A percentile compares a stretch with the other conserved stretches of the same genome.
Conservation (phyloP, 2,888 invertebrate species). For the Nycteola revayana region DNA sequence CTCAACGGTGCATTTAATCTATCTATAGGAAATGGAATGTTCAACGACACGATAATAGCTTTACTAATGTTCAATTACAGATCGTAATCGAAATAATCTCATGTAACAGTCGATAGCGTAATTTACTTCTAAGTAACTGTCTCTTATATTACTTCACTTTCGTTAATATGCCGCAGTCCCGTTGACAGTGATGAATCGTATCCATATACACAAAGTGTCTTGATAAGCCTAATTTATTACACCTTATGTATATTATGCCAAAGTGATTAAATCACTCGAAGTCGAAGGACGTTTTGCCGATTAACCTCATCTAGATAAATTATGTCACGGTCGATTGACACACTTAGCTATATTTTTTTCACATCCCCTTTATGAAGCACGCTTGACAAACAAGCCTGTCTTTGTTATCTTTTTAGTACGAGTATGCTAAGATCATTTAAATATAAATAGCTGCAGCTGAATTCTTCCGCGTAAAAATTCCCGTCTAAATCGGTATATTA, state of each 20-base stretch:
- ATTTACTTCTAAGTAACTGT: conserved; percentile 27
- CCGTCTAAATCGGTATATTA: too few species aligned
- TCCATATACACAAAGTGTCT: conserved; percentile 61
- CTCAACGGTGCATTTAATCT: too few species aligned
- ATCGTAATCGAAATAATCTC: conserved; percentile 10
- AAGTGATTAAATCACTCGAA: conserved; percentile 53
- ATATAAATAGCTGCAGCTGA: too few species aligned
- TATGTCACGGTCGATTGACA: conserved; percentile 41
- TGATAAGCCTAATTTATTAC: conserved; percentile 77
- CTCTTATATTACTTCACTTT: conserved; percentile 55
- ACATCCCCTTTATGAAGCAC: too few species aligned
- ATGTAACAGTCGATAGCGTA: conserved; percentile 14
- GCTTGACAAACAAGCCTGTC: too few species aligned
- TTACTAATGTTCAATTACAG: neutral
- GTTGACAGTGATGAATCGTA: conserved; percentile 72
- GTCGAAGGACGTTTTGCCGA: conserved; percentile 41
- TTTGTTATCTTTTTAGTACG: too few species aligned
- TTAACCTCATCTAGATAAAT: conserved; percentile 37
- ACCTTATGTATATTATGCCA: conserved; percentile 46
- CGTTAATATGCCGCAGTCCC: conserved; percentile 47
- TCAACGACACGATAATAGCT: neutral
- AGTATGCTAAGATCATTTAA: too few species aligned
- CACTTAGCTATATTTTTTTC: too few species aligned
- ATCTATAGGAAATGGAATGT: too few species aligned
- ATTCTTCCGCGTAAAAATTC: too few species aligned